Base-by-base conservation (phyloP, 2,888 invertebrate genomes). In the Phengaris arion region DNA sequence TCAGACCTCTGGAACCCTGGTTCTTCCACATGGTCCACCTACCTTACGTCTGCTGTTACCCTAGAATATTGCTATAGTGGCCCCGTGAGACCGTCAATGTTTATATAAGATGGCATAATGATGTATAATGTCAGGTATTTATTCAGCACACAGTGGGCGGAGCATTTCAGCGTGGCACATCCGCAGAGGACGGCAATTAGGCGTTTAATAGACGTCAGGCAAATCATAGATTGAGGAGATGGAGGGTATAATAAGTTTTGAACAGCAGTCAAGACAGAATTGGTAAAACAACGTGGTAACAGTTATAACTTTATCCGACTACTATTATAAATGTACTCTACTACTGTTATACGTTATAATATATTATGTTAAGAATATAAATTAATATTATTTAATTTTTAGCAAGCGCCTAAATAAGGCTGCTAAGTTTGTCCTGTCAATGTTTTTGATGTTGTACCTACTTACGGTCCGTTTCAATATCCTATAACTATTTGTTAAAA, bases 1-100 rank as follows among this genome's bases (percentile, higher is more conserved):
- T 64, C 73, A 77, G 80, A 13, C 72, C 64, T 78, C 79, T 80
- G 55, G 51, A 77, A 51, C 45, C 46, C 74, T 76, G 77, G 68
- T 76, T 22, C 64, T 52, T 52, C 52, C 35, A 64, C 64, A 64
- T 59, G 15, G 2, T 57, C 22, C 59, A 59, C 59, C 59, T n/a
- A 35, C 35, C 35, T 4, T 3, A 35, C 35, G 35, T 35, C 35
- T 35, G 46, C 35, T 64, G 59, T 73, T 68, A 68, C 52, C 74
- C 54, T 12, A 55, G 45, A 13, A 74, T 55, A 74, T 5, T 69
- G 59, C n/a, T 48, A 35, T 48, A 48, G 8, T 48, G 48, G 48
- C 48, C 48, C 48, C 6, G 48, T 48, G 48, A 7, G 22, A 2
- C 35, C 22, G 52, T 72, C 46, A 72, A 69, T 51, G 72, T 70